Evolutionary conservation across 1,140 invertebrate genomes (phyloP).

Genomic region (Tetramorium simillimum): DNA sequence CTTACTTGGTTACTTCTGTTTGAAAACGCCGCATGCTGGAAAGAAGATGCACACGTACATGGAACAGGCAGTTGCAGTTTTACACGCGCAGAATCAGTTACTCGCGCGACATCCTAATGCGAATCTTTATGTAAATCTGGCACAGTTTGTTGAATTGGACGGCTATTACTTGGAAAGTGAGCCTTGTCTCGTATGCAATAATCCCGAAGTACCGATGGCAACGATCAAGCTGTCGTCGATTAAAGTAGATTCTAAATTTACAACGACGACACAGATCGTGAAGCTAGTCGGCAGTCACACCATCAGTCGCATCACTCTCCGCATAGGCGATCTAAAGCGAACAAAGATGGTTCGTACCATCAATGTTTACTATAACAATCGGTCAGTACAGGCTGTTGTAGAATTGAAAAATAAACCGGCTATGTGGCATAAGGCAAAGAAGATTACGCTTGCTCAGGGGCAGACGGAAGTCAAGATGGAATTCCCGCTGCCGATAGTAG

Average conservation of each 20-base stretch:
- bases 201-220: slow-evolving; percentile 96
- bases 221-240: slow-evolving; percentile 97
- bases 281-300: slow-evolving; percentile 98
- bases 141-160: slow-evolving; percentile 97
- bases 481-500: slow-evolving; percentile 97
- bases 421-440: slow-evolving; percentile 98
- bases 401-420: slow-evolving; percentile 98
- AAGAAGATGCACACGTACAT: slow-evolving; percentile 91
- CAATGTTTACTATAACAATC: slow-evolving; percentile 98
- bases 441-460: slow-evolving; percentile 93
- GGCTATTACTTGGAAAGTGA: slow-evolving; percentile 98
- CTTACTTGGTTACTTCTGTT: slow-evolving; percentile 96
- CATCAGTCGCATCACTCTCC: slow-evolving; percentile 96
- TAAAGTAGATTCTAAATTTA: slow-evolving; percentile 98
- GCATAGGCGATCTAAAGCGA: slow-evolving; percentile 97
- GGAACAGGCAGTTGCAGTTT: slow-evolving; percentile 93
- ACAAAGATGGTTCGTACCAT: slow-evolving; percentile 99
- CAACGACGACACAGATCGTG: slow-evolving; percentile 98
- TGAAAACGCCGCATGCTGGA: slow-evolving; percentile 90
- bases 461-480: slow-evolving; percentile 98
- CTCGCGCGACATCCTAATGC: slow-evolving; percentile 97
- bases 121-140: slow-evolving; percentile 95
- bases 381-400: slow-evolving; percentile 97
- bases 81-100: slow-evolving; percentile 94
- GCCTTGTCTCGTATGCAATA: slow-evolving; percentile 98